phyloP scores from a whole-genome alignment of 1,140 invertebrate species.

The Panonychus citri region DNA sequence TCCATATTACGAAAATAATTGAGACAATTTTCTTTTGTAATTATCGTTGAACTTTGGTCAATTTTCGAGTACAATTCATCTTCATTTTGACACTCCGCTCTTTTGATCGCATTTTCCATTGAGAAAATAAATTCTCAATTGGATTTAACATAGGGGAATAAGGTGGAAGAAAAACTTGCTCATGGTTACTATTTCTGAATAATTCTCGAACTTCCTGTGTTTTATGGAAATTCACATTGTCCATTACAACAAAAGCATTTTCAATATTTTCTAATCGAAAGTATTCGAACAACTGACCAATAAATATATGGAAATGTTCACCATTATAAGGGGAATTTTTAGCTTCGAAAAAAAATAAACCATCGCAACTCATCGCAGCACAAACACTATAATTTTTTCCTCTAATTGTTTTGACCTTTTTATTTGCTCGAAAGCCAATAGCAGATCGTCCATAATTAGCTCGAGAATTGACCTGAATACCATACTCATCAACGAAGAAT shows the following conservation, averaged over 20 bases:
- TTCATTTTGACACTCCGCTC: not conserved
- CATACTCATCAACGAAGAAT: not conserved
- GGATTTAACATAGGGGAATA: not conserved
- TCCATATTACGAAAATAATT: not conserved
- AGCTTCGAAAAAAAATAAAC: not conserved
- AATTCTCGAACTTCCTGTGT: not conserved
- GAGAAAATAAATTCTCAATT: not conserved
- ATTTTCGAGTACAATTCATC: not conserved
- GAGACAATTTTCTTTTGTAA: not conserved
- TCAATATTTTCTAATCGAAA: not conserved
- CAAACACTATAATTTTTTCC: not conserved
- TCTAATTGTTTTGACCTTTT: not conserved
- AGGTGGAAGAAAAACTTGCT: not conserved
- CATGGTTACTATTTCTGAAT: not conserved
- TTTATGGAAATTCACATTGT: not conserved
- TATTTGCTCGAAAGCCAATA: not conserved
- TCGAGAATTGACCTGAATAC: not conserved
- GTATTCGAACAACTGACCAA: not conserved
- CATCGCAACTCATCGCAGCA: not conserved
- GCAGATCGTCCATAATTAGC: not conserved
- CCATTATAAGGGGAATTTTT: not conserved
- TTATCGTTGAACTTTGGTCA: not conserved
- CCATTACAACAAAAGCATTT: not conserved
- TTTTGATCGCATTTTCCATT: not conserved
- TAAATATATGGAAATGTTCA: not conserved